Percentiles rank a stretch among this genome's conserved stretches.
These are phyloP conservation scores for Lampris incognitus DNA, from an alignment of 2,113 vertebrate species.

Conservation along the genomic window DNA sequence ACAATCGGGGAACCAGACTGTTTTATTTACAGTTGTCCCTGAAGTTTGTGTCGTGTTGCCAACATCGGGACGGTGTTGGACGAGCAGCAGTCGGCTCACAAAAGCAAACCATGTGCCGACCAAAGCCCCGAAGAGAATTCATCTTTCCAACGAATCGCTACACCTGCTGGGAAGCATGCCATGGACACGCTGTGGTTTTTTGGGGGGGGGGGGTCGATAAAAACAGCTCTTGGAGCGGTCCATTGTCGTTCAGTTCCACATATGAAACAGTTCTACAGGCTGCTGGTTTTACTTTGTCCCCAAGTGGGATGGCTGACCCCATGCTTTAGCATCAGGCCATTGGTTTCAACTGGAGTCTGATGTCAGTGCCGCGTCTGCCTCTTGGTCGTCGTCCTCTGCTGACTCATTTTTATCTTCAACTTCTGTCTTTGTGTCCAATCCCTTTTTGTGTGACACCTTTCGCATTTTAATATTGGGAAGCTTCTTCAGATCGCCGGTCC, in stretches of 20 bases:
- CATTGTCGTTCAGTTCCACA: not conserved
- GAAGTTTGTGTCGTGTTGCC: slow-evolving; percentile 8
- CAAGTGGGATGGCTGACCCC: not conserved
- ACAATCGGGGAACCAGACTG: not conserved
- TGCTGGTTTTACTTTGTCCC: not conserved
- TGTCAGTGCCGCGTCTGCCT: slow-evolving; percentile 34
- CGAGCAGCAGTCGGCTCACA: slow-evolving; percentile 7
- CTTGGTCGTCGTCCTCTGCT: slow-evolving; percentile 19
- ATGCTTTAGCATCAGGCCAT: not conserved
- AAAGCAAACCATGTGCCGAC: not conserved
- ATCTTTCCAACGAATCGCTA: no score
- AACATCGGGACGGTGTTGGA: slow-evolving; percentile 37
- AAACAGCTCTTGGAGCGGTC: slow-evolving; percentile 1
- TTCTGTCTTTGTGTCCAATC: slow-evolving; percentile 62
- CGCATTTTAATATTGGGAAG: slow-evolving; percentile 95
- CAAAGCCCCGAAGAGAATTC: no score
- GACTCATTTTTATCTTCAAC: slow-evolving; percentile 52
- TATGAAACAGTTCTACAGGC: not conserved
- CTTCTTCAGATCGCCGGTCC: slow-evolving; percentile 94
- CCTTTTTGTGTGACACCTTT: slow-evolving; percentile 83
- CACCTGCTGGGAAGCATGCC: no score
- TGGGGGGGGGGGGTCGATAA: not conserved
- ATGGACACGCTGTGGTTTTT: not conserved
- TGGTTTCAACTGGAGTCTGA: slow-evolving; percentile 48
- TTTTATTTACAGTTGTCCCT: not conserved